Conservation (phyloP, 2,797 vertebrate species). For the Margarornis squamiger region DNA sequence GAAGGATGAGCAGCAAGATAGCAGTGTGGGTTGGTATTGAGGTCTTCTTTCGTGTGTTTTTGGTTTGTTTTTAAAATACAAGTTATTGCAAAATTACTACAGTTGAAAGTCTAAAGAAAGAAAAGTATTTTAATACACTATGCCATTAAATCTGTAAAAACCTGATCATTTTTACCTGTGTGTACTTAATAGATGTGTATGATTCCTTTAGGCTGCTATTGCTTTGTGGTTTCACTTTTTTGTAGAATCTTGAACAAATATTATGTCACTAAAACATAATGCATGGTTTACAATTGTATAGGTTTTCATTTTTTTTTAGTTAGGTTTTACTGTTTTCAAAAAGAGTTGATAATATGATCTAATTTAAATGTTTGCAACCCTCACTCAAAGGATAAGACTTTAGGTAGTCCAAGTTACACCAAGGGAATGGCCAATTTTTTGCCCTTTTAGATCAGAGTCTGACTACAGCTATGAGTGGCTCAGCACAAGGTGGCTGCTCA, state of each 20-base stretch:
- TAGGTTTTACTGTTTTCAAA: background rate
- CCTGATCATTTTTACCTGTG: background rate
- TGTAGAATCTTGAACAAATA: background rate
- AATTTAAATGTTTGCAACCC: background rate
- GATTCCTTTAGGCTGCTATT: background rate
- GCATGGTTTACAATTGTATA: background rate
- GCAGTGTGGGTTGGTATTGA: no score
- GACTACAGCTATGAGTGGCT: background rate
- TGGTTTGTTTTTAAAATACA: background rate
- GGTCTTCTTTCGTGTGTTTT: background rate
- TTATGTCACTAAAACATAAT: background rate
- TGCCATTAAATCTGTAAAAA: background rate
- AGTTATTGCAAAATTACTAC: background rate
- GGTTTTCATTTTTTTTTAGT: background rate
- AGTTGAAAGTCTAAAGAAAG: background rate
- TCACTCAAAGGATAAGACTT: background rate
- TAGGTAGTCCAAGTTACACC: background rate
- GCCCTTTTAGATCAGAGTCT: background rate
- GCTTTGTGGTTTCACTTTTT: background rate
- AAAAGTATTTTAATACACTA: background rate
- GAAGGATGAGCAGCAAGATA: accelerated
- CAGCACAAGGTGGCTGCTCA: background rate
- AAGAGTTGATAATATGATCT: background rate
- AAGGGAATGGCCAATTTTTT: background rate
- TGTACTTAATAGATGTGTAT: background rate